These are phyloP conservation scores for Whitmania pigra DNA, from an alignment of 1,140 invertebrate genomes.

Conservation along the genomic window DNA sequence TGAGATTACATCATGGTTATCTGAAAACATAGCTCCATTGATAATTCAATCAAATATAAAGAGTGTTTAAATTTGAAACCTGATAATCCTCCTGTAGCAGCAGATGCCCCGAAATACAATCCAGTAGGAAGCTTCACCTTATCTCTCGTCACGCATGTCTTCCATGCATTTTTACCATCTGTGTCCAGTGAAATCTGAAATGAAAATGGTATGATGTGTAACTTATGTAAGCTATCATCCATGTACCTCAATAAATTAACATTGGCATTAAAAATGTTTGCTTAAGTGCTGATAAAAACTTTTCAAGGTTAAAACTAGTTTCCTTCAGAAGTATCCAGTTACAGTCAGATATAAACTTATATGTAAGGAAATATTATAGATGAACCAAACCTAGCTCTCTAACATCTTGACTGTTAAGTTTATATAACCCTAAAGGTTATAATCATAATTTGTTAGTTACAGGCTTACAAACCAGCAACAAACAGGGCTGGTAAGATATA, in stretches of 20 bases:
- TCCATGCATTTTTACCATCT: constrained; percentile 81
- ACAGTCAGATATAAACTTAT: no score
- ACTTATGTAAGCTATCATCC: background rate
- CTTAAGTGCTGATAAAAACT: no score
- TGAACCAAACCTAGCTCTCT: no score
- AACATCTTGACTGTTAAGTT: no score
- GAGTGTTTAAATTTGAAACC: constrained; percentile 34
- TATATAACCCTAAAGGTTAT: no score
- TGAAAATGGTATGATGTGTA: background rate
- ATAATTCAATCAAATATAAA: background rate
- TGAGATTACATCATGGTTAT: constrained; percentile 89
- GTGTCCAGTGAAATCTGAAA: constrained; percentile 72
- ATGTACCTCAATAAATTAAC: background rate
- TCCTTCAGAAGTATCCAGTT: no score
- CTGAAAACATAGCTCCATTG: constrained; percentile 40
- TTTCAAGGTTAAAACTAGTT: no score
- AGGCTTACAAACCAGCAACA: no score
- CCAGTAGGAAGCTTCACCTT: constrained; percentile 83
- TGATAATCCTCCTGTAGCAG: constrained; percentile 83
- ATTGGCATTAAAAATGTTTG: no score
- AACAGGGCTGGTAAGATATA: no score
- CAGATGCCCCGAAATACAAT: constrained; percentile 84
- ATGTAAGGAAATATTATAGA: no score
- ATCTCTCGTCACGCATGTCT: constrained; percentile 76
- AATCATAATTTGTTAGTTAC: no score